Percentiles rank a stretch among this genome's conserved stretches.
Conservation (phyloP, 2,888 invertebrate genomes). For the Trichogramma dendrolimi region DNA sequence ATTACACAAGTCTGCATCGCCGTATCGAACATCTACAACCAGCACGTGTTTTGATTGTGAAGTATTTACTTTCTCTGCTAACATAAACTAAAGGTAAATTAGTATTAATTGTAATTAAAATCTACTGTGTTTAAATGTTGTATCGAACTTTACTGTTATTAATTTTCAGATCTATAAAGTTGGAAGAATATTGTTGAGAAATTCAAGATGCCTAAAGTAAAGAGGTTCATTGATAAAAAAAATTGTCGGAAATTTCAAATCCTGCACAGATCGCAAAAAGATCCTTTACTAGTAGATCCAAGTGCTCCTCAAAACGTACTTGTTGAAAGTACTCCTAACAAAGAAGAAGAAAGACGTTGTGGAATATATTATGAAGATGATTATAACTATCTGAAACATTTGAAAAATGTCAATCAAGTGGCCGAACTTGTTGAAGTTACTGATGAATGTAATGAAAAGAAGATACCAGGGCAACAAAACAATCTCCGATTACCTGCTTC, state of each 20-base stretch:
- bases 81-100: too few species aligned
- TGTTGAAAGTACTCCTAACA: constrained; percentile 60
- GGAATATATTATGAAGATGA: constrained; percentile 94
- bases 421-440: constrained; percentile 57
- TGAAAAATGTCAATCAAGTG: constrained; percentile 62
- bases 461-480: constrained; percentile 47
- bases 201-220: constrained; percentile 54
- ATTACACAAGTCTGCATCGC: too few species aligned
- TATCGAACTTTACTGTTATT: too few species aligned
- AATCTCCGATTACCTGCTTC: constrained; percentile 67
- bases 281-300: constrained; percentile 85
- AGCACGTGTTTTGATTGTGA: too few species aligned
- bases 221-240: constrained; percentile 87
- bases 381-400: constrained; percentile 91
- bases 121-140: too few species aligned
- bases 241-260: constrained; percentile 86
- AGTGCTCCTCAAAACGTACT: constrained; percentile 85
- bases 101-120: too few species aligned
- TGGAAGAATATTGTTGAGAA: too few species aligned
- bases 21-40: too few species aligned
- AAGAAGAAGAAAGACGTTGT: constrained; percentile 75
- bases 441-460: constrained; percentile 40
- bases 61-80: too few species aligned
- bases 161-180: too few species aligned
- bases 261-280: constrained; percentile 89